Percentiles rank a stretch among this genome's conserved stretches.
Conservation (phyloP, 2,113 vertebrate genomes). For the Pachyramphus minor region DNA sequence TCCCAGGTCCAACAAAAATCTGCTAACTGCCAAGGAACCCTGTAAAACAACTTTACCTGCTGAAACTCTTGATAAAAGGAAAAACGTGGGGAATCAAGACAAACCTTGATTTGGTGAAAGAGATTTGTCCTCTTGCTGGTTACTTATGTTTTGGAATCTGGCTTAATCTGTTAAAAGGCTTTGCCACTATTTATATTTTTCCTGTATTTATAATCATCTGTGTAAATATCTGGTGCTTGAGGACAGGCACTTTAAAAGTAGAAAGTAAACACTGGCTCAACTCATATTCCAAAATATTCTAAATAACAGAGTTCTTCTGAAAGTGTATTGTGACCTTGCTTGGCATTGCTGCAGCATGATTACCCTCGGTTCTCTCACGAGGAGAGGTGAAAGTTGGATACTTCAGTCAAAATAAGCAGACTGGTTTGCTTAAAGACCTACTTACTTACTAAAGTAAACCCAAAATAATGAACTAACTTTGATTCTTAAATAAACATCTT, state of each 20-base stretch:
- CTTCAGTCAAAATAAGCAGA: constrained; percentile 33
- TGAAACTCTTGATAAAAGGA: rapidly evolving
- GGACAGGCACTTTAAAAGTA: constrained; percentile 22
- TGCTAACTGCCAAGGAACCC: background rate
- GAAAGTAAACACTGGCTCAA: constrained; percentile 41
- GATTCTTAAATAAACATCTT: constrained; percentile 57
- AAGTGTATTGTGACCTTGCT: background rate
- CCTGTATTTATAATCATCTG: constrained; percentile 26
- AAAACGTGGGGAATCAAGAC: background rate
- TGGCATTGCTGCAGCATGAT: background rate
- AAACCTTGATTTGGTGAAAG: background rate
- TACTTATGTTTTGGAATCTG: background rate
- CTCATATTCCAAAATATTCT: background rate
- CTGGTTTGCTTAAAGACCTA: background rate
- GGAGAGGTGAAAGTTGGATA: constrained; percentile 1
- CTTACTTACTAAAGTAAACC: constrained; percentile 17
- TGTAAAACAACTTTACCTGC: background rate
- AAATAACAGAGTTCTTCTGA: constrained; percentile 3
- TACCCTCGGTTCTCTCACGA: background rate
- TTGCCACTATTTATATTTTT: constrained; percentile 38
- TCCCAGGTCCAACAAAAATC: background rate
- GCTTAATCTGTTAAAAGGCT: constrained; percentile 6
- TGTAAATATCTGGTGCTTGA: constrained; percentile 26
- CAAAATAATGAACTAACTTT: constrained; percentile 47
- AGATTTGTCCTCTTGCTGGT: background rate